These are phyloP conservation scores for Caenorhabditis latens DNA, from an alignment of 1,140 invertebrate genomes.

Conservation along the genomic window DNA sequence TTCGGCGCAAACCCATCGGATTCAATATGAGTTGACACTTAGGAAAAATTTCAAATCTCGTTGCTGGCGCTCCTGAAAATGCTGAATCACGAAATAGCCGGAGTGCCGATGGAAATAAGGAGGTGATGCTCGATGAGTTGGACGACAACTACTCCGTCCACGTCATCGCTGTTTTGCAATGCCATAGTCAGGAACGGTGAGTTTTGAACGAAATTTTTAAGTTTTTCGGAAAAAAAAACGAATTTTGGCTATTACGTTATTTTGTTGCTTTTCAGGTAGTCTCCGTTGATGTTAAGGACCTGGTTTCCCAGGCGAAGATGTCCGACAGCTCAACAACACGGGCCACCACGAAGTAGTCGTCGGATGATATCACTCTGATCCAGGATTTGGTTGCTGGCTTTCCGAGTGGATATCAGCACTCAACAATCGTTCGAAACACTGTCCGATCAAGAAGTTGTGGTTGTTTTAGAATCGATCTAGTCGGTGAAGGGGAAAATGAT, in stretches of 20 bases:
- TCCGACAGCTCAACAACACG: conserved; percentile 99
- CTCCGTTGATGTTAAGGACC: conserved; percentile 99
- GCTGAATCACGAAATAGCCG: conserved; percentile 98
- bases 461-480: conserved; percentile 64
- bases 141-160: conserved; percentile 99
- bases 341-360: conserved; percentile 99
- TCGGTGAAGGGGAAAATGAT: conserved; percentile 77
- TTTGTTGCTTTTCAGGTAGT: conserved; percentile 84
- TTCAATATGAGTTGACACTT: conserved; percentile 96
- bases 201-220: conserved; percentile 46
- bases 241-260: too few relatives aligned
- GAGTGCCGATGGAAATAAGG: conserved; percentile 99
- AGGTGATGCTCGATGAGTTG: conserved; percentile 99
- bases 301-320: conserved; percentile 99
- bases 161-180: conserved; percentile 99
- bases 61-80: conserved; percentile 97
- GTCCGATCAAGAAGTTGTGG: conserved; percentile 44
- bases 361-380: conserved; percentile 98
- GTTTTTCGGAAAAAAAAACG: conserved; percentile 14
- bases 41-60: conserved; percentile 98
- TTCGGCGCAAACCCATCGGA: conserved; percentile 80
- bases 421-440: conserved; percentile 80
- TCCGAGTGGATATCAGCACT: conserved; percentile 99
- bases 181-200: conserved; percentile 90
- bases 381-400: conserved; percentile 99